Percentiles rank a stretch among this genome's conserved stretches.
These are phyloP conservation scores for Schizaphis graminum DNA, from an alignment of 2,888 invertebrate species.

Conservation along the genomic window DNA sequence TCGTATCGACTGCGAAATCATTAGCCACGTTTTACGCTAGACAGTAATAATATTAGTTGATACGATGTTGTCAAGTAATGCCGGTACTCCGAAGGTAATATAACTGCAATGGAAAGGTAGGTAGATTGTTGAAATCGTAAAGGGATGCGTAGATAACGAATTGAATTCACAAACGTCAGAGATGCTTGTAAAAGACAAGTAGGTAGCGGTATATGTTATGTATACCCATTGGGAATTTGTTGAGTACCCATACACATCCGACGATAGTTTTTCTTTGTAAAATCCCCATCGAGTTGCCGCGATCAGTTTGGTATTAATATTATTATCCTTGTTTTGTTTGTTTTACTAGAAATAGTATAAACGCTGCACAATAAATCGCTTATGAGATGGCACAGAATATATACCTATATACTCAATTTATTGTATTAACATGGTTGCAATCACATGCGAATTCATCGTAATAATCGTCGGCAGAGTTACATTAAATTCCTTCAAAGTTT, in stretches of 20 bases:
- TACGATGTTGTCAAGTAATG: neutral
- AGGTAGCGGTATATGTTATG: neutral
- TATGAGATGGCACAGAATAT: neutral
- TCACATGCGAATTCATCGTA: neutral
- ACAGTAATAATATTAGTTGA: neutral
- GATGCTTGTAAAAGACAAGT: constrained; percentile 9
- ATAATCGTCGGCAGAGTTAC: neutral
- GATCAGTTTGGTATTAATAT: neutral
- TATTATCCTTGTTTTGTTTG: neutral
- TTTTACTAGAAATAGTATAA: neutral
- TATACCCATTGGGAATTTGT: neutral
- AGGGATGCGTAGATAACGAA: neutral
- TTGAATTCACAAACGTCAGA: constrained; percentile 1
- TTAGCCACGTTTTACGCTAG: neutral
- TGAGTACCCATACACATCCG: neutral
- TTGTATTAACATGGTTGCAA: neutral
- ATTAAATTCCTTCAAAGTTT: neutral
- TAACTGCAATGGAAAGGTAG: neutral
- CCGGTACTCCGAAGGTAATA: neutral
- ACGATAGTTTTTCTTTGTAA: neutral
- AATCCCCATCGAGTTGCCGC: neutral
- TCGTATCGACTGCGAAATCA: neutral
- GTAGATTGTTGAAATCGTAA: neutral
- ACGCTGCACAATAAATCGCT: neutral
- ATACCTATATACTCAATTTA: neutral